Base-by-base conservation (phyloP, 1,140 invertebrate genomes). In the Laodelphax striatellus region DNA sequence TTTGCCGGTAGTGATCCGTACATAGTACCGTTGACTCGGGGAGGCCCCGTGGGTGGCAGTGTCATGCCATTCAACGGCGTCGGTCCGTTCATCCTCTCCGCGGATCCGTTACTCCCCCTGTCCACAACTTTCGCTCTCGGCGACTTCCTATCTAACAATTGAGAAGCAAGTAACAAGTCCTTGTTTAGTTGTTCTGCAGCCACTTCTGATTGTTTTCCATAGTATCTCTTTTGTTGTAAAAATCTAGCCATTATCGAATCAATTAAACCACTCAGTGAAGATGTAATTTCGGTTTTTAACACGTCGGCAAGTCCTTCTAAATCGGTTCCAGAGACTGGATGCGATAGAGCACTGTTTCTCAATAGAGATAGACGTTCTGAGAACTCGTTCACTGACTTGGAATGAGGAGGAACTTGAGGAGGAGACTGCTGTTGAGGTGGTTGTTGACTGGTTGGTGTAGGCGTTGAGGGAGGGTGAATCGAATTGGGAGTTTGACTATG, bases 271-370 rank as follows among this genome's bases (percentile, higher is more conserved):
- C 85, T 82, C 46, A 94, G 71, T 5, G 87, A 91, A 56, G 89
- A 82, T 14, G 86, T 87, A 60, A 96, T 88, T 78, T 96, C 92
- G 41, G 83, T 84, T 75, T 96, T 96, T 1, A 96, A 79, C 50
- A 87, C 83, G 66, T 95, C 91, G 6, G 90, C 89, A 46, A 95
- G 76, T 53, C 87, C 86, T 73, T 95, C 90, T 1, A 94, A 76
- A 69, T 94, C 91, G 14, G 84, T 78, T 22, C 82, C 84, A 0
- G 82, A 83, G 63, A 85, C 79, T 31, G 83, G 76, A 28, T 83
- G 76, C 57, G 79, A 80, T 52, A 81, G 73, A 19, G 79, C 78
- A 64, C 78, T 81, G 66, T 75, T 80, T 61, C 82, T 77, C 70
- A 85, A 74, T 70, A 84, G 79, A 59, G 80, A 81, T 57, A 85